These are phyloP conservation scores for Chitala chitala DNA, from an alignment of 2,113 vertebrate genomes.

Conservation along the genomic window DNA sequence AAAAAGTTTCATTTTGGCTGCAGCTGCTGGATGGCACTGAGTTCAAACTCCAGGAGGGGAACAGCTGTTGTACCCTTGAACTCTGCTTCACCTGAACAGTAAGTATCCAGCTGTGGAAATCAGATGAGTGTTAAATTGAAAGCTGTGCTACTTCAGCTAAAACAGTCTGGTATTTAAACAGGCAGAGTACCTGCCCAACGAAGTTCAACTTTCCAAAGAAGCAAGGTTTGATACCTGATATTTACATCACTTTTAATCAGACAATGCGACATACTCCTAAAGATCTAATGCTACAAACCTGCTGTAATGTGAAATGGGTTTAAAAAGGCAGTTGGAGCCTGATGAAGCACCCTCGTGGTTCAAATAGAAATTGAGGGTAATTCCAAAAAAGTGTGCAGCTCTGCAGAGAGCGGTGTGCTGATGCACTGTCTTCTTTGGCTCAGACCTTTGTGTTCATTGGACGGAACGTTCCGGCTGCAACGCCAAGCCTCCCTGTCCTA, in stretches of 20 bases:
- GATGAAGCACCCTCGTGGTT: background rate
- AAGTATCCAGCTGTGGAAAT: background rate
- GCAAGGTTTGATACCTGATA: too few relatives aligned
- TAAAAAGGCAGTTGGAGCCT: background rate
- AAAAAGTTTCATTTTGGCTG: background rate
- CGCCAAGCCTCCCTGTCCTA: background rate
- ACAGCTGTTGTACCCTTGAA: background rate
- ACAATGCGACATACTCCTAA: background rate
- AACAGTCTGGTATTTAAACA: background rate
- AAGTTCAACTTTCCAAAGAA: background rate
- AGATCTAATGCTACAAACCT: background rate
- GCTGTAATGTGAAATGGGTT: background rate
- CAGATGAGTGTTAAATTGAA: background rate
- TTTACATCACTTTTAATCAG: background rate
- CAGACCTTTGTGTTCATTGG: slow-evolving; percentile 9
- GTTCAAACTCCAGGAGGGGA: background rate
- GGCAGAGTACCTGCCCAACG: background rate
- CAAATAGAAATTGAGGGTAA: background rate
- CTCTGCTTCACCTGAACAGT: background rate
- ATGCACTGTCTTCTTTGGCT: slow-evolving; percentile 14
- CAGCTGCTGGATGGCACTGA: background rate
- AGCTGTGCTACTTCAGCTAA: background rate
- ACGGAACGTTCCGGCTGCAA: background rate
- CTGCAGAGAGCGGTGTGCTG: background rate
- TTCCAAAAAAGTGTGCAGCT: background rate